A percentile compares a stretch with the other conserved stretches of the same genome.
phyloP scores from a whole-genome alignment of 2,113 vertebrate species.

The Deroptyus accipitrinus region DNA sequence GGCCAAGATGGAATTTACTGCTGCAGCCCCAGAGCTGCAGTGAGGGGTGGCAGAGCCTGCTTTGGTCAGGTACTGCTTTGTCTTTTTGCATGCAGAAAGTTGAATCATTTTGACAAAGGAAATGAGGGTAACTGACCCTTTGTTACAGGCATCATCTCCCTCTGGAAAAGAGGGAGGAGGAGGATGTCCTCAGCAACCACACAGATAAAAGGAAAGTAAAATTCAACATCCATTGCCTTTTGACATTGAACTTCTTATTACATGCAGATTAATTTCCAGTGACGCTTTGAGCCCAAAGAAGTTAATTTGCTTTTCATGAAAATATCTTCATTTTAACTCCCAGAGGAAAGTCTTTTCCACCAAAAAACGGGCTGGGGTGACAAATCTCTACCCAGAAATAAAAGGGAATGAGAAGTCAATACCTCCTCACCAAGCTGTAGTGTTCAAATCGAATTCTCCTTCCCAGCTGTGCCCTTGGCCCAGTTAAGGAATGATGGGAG shows the following conservation, averaged over 20 bases:
- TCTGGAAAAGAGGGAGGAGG: background rate
- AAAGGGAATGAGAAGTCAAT: background rate
- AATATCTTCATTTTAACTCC: background rate
- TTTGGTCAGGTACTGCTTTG: background rate
- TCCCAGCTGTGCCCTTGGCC: background rate
- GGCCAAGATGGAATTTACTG: background rate
- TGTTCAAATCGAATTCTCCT: background rate
- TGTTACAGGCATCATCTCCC: background rate
- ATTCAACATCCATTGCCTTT: background rate
- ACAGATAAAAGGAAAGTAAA: background rate
- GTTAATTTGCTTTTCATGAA: background rate
- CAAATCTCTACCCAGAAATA: background rate
- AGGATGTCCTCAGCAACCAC: background rate
- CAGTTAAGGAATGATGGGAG: slow-evolving; percentile 1
- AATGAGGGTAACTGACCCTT: background rate
- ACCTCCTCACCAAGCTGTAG: background rate
- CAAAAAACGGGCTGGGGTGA: background rate
- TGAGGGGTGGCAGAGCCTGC: background rate
- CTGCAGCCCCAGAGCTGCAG: background rate
- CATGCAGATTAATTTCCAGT: background rate
- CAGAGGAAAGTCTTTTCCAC: background rate
- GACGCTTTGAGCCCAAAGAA: background rate
- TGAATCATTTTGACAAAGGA: background rate
- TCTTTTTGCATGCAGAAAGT: background rate
- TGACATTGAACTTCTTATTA: background rate